Evolutionary conservation across 2,797 vertebrate genomes (phyloP), one percentile per base, ranked within the genome.

Genomic region (Oreochromis grahami): DNA sequence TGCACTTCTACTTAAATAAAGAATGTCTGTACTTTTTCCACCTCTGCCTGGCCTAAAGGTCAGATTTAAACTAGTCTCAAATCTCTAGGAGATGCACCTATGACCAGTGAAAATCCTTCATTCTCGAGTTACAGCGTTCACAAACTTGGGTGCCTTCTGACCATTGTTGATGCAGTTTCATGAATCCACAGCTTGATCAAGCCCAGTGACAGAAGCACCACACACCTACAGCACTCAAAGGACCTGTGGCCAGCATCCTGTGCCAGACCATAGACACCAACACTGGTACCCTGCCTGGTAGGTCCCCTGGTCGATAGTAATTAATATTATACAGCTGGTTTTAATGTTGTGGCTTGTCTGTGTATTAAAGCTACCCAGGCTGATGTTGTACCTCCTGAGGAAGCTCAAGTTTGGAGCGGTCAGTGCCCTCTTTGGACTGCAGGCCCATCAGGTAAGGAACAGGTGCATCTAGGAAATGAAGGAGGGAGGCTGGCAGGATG

Each of bases 371-470:
- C 43, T 48, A 72, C 68, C 9, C 43, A 72, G 10, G 15, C 43
- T n/a, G 15, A 72, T 72, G 77, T 34, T 41, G 84, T 93, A 99
- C 99, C 98, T 99, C 99, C 93, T 99, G 99, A 53, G 98, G 98
- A 90, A 99, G 96, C 94, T 99, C 99, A 68, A 99, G 95, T 83
- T 98, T 99, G 92, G 98, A 98, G 85, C 98, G 96, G 91, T 99
- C 99, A 86, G 43, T 74, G 68, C 99, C 98, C 89, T 98, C 98
- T 32, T 99, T 99, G 87, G 98, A 99, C 94, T 99, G 99, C 87
- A 99, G 97, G 85, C 99, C 99, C 99, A 99, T 99, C 76, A 99
- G 96, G 95, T 99, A 99, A 41, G 98, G 99, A 87, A 99, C 99
- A 11, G 98, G 99, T 43, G 99, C 99, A 34, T 99, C 99, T 92